Base-by-base conservation (phyloP, 2,113 vertebrate species). In the Eptesicus fuscus region DNA sequence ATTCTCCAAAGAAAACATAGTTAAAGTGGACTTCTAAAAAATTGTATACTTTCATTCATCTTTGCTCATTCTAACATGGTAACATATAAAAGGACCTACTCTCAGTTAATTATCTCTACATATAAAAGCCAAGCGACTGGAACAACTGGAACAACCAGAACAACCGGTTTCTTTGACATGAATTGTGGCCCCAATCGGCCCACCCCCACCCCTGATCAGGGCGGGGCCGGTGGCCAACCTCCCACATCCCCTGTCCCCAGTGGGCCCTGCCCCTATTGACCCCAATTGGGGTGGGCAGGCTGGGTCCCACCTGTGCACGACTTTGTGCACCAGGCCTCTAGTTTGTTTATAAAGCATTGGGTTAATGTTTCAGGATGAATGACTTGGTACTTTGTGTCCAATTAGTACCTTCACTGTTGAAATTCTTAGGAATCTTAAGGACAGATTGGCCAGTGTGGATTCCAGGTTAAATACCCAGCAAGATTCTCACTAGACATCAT, bases 301-400 rank as follows among this genome's bases (percentile, higher is more conserved):
- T 56, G 53, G 18, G 53, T 56, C 53, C 53, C 20, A 22, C 20
- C 53, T 56, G 53, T 56, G 53, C 53, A 56, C 7, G 53, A 56
- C 8, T 56, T 56, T 8, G 20, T 56, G 53, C 53, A 56, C 20
- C 53, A 56, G 53, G 7, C 53, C 53, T 56, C 20, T 56, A 22
- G 20, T 74, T 91, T 90, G 9, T 88, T 91, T 95, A 2, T 63
- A 53, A 86, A 74, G 42, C 56, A 23, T 59, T 73, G 80, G 78
- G 67, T 86, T 86, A 79, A 59, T 93, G 44, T 95, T 80, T 94
- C 69, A 69, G 85, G 67, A 47, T n/a, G 77, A 90, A 70, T 56
- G 73, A 11, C 53, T n/a, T 69, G n/a, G 74, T 59, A 47, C 74
- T 80, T 85, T 61, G 51, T 94, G 73, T 91, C 71, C 76, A 37